A percentile compares a stretch with the other conserved stretches of the same genome.
Evolutionary conservation across 2,888 invertebrate species (phyloP).

Genomic region (Cheilosia soror): DNA sequence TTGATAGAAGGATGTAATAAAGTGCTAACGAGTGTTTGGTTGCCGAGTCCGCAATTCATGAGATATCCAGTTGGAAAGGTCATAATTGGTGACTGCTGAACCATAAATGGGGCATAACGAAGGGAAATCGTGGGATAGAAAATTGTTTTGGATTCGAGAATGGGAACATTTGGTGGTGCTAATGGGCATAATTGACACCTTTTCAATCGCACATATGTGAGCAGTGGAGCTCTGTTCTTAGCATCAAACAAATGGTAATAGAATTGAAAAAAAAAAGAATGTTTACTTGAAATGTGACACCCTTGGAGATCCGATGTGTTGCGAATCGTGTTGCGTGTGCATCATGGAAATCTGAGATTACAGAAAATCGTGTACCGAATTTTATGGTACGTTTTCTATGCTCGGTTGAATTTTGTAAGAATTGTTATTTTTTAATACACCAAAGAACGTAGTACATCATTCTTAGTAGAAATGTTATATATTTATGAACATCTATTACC

Average conservation of each 20-base stretch:
- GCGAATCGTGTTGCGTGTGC: neutral
- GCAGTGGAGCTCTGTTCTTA: neutral
- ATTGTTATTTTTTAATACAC: no score
- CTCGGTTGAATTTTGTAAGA: no score
- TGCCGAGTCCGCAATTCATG: constrained; percentile 20
- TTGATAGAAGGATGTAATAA: constrained; percentile 55
- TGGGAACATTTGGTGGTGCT: constrained; percentile 56
- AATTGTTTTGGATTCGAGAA: constrained; percentile 62
- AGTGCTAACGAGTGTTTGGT: constrained; percentile 63
- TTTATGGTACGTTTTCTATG: neutral
- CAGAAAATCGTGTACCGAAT: neutral
- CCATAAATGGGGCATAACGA: constrained; percentile 67
- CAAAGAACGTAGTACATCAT: no score
- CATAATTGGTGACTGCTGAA: constrained; percentile 66
- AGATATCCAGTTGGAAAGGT: constrained; percentile 53
- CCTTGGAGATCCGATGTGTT: neutral
- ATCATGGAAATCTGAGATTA: neutral
- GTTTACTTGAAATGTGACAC: constrained; percentile 1
- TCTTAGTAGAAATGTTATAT: no score
- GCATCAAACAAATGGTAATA: neutral
- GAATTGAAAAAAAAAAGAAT: neutral
- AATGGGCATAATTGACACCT: constrained; percentile 68
- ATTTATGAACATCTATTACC: no score
- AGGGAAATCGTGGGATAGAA: constrained; percentile 72
- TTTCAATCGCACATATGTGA: constrained; percentile 17